phyloP scores from a whole-genome alignment of 1,140 invertebrate genomes.

The Babylonia areolata region DNA sequence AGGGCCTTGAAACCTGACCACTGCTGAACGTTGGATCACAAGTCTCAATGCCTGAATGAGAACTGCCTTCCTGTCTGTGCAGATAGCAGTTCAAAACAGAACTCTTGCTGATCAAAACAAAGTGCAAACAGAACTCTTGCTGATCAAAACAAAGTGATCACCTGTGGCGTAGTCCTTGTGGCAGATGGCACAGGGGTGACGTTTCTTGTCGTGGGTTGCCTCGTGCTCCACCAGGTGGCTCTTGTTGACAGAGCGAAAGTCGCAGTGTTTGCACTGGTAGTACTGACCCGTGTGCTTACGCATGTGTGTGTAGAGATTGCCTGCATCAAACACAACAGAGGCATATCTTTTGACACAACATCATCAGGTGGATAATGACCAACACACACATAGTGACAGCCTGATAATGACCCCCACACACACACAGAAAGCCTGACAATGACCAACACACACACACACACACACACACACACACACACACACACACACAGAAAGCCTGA shows the following conservation, averaged over 20 bases:
- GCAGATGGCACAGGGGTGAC: conserved; percentile 72
- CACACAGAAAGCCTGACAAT: neutral
- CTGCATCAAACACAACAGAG: conserved; percentile 44
- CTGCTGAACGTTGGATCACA: too few species aligned
- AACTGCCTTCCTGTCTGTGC: too few species aligned
- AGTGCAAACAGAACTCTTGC: too few species aligned
- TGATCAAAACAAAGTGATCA: neutral
- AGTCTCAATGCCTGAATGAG: too few species aligned
- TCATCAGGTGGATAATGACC: too few species aligned
- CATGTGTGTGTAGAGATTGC: conserved; percentile 77
- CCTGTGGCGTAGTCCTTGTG: conserved; percentile 74
- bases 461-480: neutral
- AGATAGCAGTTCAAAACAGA: too few species aligned
- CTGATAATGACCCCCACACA: neutral
- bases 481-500: neutral
- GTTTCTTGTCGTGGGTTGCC: conserved; percentile 66
- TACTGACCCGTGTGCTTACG: conserved; percentile 76
- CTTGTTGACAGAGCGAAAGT: conserved; percentile 74
- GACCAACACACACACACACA: neutral
- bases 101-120: too few species aligned
- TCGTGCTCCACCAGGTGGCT: conserved; percentile 75
- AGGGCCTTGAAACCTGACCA: too few species aligned
- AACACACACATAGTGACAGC: too few species aligned
- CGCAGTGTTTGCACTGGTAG: conserved; percentile 72
- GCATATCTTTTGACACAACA: too few species aligned